A percentile compares a stretch with the other conserved stretches of the same genome.
These are phyloP conservation scores for Crypturellus tataupa DNA, from an alignment of 2,797 vertebrate genomes.

Conservation along the genomic window DNA sequence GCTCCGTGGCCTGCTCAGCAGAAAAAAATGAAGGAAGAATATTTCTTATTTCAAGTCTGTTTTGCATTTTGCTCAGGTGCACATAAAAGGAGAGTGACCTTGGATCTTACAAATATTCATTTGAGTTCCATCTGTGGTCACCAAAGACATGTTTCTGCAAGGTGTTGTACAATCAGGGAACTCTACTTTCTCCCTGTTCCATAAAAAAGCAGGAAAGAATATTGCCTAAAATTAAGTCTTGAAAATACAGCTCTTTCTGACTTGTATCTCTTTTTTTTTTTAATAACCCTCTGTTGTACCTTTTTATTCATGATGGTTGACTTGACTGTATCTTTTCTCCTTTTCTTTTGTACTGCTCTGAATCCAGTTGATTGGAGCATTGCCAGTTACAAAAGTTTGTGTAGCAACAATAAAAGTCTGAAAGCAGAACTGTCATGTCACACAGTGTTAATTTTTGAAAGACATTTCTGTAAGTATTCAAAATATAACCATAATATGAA, in stretches of 20 bases:
- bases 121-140: background rate
- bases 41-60: background rate
- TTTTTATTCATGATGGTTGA: background rate
- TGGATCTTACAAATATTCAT: background rate
- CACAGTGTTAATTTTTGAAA: background rate
- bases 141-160: background rate
- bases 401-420: background rate
- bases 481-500: background rate
- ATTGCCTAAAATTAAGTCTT: background rate
- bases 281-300: background rate
- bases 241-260: background rate
- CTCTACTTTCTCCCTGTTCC: background rate
- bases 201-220: background rate
- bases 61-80: background rate
- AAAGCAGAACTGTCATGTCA: background rate
- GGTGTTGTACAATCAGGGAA: rapidly evolving
- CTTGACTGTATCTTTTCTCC: background rate
- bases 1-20: background rate
- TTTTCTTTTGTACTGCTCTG: background rate
- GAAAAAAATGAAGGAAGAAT: background rate
- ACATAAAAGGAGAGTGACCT: background rate
- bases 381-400: background rate
- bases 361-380: background rate
- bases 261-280: rapidly evolving
- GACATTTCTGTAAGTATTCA: background rate